Evolutionary conservation across 2,113 vertebrate genomes (phyloP).

Genomic region (Amphiprion ocellaris): DNA sequence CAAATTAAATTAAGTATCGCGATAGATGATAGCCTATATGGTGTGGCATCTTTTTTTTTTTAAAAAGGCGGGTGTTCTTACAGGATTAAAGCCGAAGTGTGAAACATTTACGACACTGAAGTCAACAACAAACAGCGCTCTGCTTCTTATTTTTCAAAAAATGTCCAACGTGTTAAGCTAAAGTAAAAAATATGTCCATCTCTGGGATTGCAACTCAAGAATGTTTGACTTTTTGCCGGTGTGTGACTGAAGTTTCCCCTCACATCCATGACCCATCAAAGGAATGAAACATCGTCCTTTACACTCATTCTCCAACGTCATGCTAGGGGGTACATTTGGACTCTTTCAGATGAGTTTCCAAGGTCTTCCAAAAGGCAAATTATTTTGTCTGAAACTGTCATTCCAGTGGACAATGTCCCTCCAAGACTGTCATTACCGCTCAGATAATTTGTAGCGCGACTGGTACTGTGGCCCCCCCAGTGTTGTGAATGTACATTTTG

Average conservation of each 20-base stretch:
- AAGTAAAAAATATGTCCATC: slow-evolving; percentile 41
- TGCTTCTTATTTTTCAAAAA: slow-evolving; percentile 21
- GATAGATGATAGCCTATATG: background rate
- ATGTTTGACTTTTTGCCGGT: slow-evolving; percentile 49
- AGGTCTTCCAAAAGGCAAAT: slow-evolving; percentile 77
- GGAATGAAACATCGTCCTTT: slow-evolving; percentile 36
- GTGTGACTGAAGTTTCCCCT: slow-evolving; percentile 33
- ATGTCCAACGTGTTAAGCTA: slow-evolving; percentile 44
- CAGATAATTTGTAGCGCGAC: slow-evolving; percentile 39
- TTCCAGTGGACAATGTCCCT: slow-evolving; percentile 67
- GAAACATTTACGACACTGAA: slow-evolving; percentile 20
- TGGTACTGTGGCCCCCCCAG: slow-evolving; percentile 57
- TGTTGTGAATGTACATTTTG: slow-evolving; percentile 77
- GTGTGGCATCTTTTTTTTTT: background rate
- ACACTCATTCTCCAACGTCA: slow-evolving; percentile 26
- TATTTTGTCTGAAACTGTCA: slow-evolving; percentile 66
- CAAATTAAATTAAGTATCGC: slow-evolving; percentile 14
- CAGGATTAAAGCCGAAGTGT: slow-evolving; percentile 10
- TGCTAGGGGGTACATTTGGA: slow-evolving; percentile 42
- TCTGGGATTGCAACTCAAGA: slow-evolving; percentile 59
- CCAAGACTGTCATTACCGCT: slow-evolving; percentile 57
- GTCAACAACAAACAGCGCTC: slow-evolving; percentile 16
- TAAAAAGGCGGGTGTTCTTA: slow-evolving; percentile 13
- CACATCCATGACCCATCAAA: slow-evolving; percentile 12
- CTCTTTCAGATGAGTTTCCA: slow-evolving; percentile 52